Evolutionary conservation across 2,113 vertebrate species (phyloP).

Genomic region (Rhadina sibilatrix): DNA sequence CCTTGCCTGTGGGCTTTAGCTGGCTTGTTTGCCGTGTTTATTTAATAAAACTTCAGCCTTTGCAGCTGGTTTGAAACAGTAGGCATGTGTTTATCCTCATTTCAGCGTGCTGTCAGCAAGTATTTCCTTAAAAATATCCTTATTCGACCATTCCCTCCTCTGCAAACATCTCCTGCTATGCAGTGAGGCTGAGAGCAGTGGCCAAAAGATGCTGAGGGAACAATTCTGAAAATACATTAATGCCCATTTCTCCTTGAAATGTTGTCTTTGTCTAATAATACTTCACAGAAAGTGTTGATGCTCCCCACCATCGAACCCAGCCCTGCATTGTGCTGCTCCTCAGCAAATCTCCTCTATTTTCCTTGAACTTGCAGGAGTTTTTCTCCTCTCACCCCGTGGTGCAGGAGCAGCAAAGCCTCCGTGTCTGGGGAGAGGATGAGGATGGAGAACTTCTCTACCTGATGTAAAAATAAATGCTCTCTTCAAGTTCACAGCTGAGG

Average conservation of each 20-base stretch:
- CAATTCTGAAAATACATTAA: neutral
- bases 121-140: neutral
- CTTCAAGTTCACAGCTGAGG: neutral
- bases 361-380: neutral
- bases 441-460: neutral
- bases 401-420: neutral
- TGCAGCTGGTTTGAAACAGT: neutral
- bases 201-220: neutral
- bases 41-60: constrained; percentile 14
- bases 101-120: constrained; percentile 8
- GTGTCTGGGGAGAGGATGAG: neutral
- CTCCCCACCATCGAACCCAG: neutral
- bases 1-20: constrained; percentile 29
- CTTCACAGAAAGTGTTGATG: neutral
- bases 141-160: neutral
- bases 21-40: neutral
- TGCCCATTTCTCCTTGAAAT: neutral
- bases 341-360: neutral
- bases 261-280: neutral
- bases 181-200: neutral
- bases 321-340: neutral
- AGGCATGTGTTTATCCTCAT: constrained; percentile 51
- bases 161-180: neutral
- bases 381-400: neutral
- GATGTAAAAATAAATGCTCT: neutral